These are phyloP conservation scores for Eupeodes latifasciatus DNA, from an alignment of 2,888 invertebrate species.

Conservation along the genomic window DNA sequence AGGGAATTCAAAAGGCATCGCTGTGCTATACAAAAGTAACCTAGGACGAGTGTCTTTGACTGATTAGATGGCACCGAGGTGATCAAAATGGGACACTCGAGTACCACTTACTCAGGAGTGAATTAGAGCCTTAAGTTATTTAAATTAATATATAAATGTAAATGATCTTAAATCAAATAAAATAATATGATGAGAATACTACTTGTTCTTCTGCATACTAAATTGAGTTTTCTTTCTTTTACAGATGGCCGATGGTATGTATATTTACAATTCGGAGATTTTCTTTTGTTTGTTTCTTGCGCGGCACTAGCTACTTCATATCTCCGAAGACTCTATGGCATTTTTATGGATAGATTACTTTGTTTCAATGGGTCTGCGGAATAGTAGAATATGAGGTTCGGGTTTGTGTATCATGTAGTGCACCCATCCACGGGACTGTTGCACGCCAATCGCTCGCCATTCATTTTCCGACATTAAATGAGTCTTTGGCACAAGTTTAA, in stretches of 20 bases:
- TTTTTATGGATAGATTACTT: conserved; percentile 70
- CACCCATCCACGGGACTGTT: conserved; percentile 98
- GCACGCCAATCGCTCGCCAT: conserved; percentile 97
- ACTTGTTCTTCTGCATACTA: conserved; percentile 7
- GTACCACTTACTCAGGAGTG: too few species aligned
- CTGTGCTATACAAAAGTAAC: not conserved
- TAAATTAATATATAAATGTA: conserved; percentile 7
- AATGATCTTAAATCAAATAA: conserved; percentile 15
- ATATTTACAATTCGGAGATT: conserved; percentile 41
- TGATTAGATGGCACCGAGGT: too few species aligned
- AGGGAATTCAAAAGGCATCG: not conserved
- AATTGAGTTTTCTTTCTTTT: not conserved
- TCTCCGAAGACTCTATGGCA: conserved; percentile 24
- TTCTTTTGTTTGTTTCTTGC: not conserved
- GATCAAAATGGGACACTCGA: too few species aligned
- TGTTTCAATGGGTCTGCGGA: conserved; percentile 88
- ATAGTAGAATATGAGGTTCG: conserved; percentile 96
- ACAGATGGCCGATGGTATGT: conserved; percentile 12
- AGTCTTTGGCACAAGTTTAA: conserved; percentile 94
- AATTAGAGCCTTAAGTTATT: conserved; percentile 10
- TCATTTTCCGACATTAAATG: conserved; percentile 97
- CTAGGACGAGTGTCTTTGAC: too few species aligned
- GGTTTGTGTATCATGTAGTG: conserved; percentile 99
- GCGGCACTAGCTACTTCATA: not conserved
- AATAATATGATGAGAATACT: not conserved